These are phyloP conservation scores for Latrodectus elegans DNA, from an alignment of 2,888 invertebrate genomes.

Conservation along the genomic window DNA sequence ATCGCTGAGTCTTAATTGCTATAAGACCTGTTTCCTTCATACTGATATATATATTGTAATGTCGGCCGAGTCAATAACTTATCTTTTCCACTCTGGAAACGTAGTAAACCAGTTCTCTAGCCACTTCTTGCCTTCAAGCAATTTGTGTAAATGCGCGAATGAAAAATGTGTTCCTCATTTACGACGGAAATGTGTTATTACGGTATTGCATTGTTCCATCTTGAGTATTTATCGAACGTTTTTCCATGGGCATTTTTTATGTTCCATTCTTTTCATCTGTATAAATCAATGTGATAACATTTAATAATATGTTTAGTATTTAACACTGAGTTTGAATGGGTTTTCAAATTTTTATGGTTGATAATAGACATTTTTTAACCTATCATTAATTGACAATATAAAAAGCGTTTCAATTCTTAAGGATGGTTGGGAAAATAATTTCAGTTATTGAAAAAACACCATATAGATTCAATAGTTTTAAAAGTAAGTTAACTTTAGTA, in stretches of 20 bases:
- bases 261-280: background rate
- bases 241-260: background rate
- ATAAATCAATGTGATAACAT: background rate
- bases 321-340: too few species aligned
- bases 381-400: too few species aligned
- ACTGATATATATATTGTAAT: background rate
- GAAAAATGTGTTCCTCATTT: slow-evolving; percentile 27
- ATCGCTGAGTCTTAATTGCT: slow-evolving; percentile 16
- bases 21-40: slow-evolving; percentile 14
- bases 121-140: slow-evolving; percentile 23
- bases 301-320: too few species aligned
- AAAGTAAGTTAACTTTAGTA: too few species aligned
- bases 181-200: slow-evolving; percentile 12
- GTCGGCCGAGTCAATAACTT: background rate
- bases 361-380: too few species aligned
- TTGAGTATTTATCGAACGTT: slow-evolving; percentile 7
- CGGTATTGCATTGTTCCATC: slow-evolving; percentile 13
- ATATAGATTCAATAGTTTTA: too few species aligned
- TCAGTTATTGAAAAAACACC: too few species aligned
- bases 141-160: slow-evolving; percentile 7
- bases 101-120: slow-evolving; percentile 8
- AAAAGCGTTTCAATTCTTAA: too few species aligned
- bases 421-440: too few species aligned
- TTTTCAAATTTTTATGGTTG: too few species aligned
- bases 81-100: background rate